Evolutionary conservation across 2,888 invertebrate genomes (phyloP), one percentile per base, ranked within the genome.

Genomic region (Drosophila kuntzei): DNA sequence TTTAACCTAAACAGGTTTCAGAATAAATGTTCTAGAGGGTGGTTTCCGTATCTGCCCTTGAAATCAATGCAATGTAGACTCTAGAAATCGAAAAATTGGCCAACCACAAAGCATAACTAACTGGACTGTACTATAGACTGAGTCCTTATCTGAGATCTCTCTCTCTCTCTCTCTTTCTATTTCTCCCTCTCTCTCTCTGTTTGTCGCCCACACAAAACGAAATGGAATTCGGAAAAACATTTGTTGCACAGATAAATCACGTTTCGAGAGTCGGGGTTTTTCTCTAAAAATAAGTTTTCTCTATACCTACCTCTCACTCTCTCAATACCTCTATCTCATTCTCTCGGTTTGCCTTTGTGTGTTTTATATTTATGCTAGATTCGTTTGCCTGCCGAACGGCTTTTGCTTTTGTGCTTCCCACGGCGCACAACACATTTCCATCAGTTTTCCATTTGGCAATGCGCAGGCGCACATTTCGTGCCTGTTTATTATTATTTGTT

Each of bases 211-310:
- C 82, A 81, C 59, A 58, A 39, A 34, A 53, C 20, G 18, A 61
- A 25, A 61, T 27, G 25, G 18, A 53, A 58, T 68, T 64, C 60
- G 55, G 37, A 55, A 57, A 64, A 63, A 70, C 81, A 85, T 79
- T 73, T 81, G 81, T 59, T 54, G 69, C 68, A 55, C 66, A 78
- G 72, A 82, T 80, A 84, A 84, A 87, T 78, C 79, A 84, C 81
- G 73, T 77, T 36, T 32, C 20, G n/a, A 55, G 58, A n/a, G 8
- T 43, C 16, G 43, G 32, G 55, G 43, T 44, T 60, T 59, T 70
- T 65, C 75, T 81, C 87, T 83, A 83, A 79, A 83, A 83, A 83
- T 83, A 83, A 83, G 82, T 83, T 83, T 82, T 76, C 70, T 27
- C 39, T 71, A 37, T 71, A 37, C 18, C 44, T 16, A 46, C 12